Base-by-base conservation (phyloP, 1,140 invertebrate species). In the Pseudomyrmex sp. region DNA sequence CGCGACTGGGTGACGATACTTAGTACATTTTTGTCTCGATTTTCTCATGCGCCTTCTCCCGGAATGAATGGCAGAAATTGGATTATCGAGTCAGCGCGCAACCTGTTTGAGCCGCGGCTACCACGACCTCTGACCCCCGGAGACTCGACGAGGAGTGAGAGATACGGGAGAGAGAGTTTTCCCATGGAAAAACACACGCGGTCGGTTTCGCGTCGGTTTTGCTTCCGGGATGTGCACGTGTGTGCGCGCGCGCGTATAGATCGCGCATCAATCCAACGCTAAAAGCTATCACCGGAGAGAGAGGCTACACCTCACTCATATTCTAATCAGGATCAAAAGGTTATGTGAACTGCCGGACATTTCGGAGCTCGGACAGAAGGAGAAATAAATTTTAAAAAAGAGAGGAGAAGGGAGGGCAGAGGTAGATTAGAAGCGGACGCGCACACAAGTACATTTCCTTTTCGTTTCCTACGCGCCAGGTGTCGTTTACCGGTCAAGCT, bases 271-370 rank as follows among this genome's bases (percentile, higher is more conserved):
- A 86, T 54, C 69, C 77, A 44, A 66, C 70, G 75, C 76, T 56
- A 52, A 18, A 68, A 77, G 76, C 89, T 88, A 90, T 91, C 86
- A 86, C 77, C 35, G 23, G 23, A 35, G 35, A 35, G 35, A 85
- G 85, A 70, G 82, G 66, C 54, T 80, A 72, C 65, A 79, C 59
- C 83, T 88, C 76, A 90, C 86, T 91, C 87, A 87, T 94, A 94
- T 94, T 94, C 93, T 94, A 94, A 94, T 94, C 93, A 92, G 93
- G 93, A 94, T 94, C 92, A 93, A 93, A 91, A 92, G 92, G 92
- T 93, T 94, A 93, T 94, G 94, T 93, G 94, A 94, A 94, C 92
- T 70, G 65, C 18, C 61, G 74, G 74, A 20, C 76, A 79, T 79
- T 80, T 70, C 44, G 66, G 23, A 35, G 66, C 44, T 48, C 66